Evolutionary conservation across 2,888 invertebrate genomes (phyloP), one percentile per base, ranked within the genome.

Genomic region (Neria commutata): DNA sequence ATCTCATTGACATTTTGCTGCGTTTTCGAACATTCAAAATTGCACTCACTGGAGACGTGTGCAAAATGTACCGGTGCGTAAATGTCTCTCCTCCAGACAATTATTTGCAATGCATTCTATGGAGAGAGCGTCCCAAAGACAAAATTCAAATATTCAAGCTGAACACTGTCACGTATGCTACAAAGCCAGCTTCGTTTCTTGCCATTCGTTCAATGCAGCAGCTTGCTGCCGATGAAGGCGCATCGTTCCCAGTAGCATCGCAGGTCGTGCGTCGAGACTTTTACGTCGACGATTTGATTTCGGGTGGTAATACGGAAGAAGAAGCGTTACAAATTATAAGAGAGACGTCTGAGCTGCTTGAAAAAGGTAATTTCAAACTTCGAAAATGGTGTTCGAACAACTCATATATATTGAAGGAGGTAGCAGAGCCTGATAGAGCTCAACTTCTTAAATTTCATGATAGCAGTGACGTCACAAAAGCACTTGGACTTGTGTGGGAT

Each of bases 201-300:
- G 59, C 51, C 3, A 60, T 64, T 46, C 58, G 60, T 8, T 14
- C 60, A 6, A 64, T 58, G 60, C 58, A 62, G 5, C 58, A 58
- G n/a, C 50, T 64, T 8, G 29, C 61, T 10, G 4, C n/a, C 2
- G 61, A 64, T 90, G 42, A 62, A 52, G 52, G 55, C 40, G 4
- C 17, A 1, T 46, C 17, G 6, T 67, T 50, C 49, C 68, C 71
- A 0, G 10, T 63, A 11, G 70, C 64, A 8, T 29, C 59, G 21
- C 52, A 63, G 17, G 57, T 56, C 34, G 34, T 65, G 21, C 37
- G 46, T 2, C 52, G 52, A 25, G 63, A 66, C 21, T 68, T 69
- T 46, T 70, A 69, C 52, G 66, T 70, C 5, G 65, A 70, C 23
- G 68, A 70, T 56, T 21, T 68, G 14, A 52, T 68, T 11, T 60